Conservation (phyloP, 2,888 invertebrate species). For the Crepidodera aurea region DNA sequence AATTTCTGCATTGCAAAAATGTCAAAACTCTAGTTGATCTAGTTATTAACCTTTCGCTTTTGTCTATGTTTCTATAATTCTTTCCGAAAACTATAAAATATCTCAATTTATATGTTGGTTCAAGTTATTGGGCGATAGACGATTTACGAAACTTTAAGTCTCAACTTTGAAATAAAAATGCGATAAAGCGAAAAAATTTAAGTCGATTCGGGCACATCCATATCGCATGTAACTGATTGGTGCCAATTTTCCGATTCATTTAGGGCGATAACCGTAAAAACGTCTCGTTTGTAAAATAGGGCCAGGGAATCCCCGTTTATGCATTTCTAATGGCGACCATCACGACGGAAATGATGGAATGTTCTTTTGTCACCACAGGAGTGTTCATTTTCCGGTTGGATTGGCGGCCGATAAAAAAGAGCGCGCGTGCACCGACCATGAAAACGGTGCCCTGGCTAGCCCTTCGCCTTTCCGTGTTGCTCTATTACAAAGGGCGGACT, state of each 20-base stretch:
- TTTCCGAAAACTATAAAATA: too few species aligned
- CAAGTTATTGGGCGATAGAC: too few species aligned
- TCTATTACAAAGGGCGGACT: slow-evolving; percentile 23
- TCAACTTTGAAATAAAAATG: too few species aligned
- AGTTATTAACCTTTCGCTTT: too few species aligned
- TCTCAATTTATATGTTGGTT: too few species aligned
- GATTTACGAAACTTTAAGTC: too few species aligned
- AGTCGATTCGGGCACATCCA: slow-evolving; percentile 5
- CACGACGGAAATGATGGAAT: slow-evolving; percentile 63
- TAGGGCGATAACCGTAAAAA: slow-evolving; percentile 52
- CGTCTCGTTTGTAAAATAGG: slow-evolving; percentile 51
- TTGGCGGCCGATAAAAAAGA: slow-evolving; percentile 61
- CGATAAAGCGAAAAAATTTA: not conserved
- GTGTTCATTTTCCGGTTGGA: slow-evolving; percentile 65
- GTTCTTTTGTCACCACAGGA: slow-evolving; percentile 64
- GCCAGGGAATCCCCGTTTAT: slow-evolving; percentile 57
- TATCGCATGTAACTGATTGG: slow-evolving; percentile 44
- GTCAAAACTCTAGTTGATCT: too few species aligned
- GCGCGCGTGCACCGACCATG: slow-evolving; percentile 59
- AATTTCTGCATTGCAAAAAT: too few species aligned
- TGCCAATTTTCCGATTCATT: slow-evolving; percentile 52
- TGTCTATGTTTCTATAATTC: too few species aligned
- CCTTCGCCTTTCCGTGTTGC: slow-evolving; percentile 18
- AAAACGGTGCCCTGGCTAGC: slow-evolving; percentile 52
- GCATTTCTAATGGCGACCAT: slow-evolving; percentile 61